These are phyloP conservation scores for Paramisgurnus dabryanus DNA, from an alignment of 2,113 vertebrate species.

Conservation along the genomic window DNA sequence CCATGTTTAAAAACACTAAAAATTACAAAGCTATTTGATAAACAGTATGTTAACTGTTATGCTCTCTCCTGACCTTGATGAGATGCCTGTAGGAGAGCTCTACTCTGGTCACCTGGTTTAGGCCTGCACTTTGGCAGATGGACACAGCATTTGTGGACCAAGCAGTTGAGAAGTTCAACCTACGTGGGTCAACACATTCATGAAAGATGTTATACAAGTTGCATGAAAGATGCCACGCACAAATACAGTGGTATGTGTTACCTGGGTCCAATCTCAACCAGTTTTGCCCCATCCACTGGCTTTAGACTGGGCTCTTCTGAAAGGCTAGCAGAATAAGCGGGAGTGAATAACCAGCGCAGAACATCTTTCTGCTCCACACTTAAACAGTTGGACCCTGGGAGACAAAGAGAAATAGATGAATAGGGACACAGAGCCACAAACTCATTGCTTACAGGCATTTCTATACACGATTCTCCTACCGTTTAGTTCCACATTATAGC, in stretches of 20 bases:
- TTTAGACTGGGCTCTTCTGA: constrained; percentile 73
- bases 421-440: neutral
- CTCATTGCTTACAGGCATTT: neutral
- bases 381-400: constrained; percentile 68
- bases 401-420: neutral
- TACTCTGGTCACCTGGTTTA: constrained; percentile 76
- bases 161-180: constrained; percentile 88
- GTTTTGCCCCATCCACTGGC: constrained; percentile 65
- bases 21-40: neutral
- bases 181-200: constrained; percentile 50
- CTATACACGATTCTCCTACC: constrained; percentile 66
- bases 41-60: neutral
- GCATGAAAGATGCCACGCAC: neutral
- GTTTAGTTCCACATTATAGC: constrained; percentile 87
- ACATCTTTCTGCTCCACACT: constrained; percentile 68
- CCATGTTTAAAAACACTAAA: neutral
- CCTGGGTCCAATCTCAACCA: constrained; percentile 90
- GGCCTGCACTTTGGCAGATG: constrained; percentile 81
- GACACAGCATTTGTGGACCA: constrained; percentile 87
- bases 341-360: constrained; percentile 83
- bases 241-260: constrained; percentile 47
- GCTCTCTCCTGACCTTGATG: constrained; percentile 75
- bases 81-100: constrained; percentile 83
- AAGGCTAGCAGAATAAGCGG: constrained; percentile 70
- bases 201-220: neutral